Conservation (phyloP, 1,140 invertebrate genomes). For the Paraescarpia echinospica region DNA sequence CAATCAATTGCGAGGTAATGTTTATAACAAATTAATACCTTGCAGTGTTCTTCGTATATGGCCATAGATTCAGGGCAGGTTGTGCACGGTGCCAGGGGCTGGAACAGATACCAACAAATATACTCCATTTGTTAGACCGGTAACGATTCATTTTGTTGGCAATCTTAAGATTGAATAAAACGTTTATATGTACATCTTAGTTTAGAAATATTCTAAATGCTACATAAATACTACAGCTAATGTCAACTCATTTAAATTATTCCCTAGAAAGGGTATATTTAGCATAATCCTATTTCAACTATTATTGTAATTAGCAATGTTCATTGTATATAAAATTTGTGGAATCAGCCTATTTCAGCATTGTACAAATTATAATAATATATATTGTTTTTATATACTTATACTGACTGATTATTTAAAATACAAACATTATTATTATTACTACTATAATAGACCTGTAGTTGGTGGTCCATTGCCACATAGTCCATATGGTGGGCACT, state of each 20-base stretch:
- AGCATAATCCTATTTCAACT: too few species aligned
- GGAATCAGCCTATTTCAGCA: too few species aligned
- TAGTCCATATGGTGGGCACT: conserved; percentile 59
- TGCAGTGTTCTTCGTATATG: conserved; percentile 84
- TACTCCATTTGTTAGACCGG: conserved; percentile 49
- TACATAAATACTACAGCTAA: too few species aligned
- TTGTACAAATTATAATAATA: too few species aligned
- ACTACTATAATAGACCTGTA: conserved; percentile 34
- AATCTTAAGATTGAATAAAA: background rate
- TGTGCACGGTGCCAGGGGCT: conserved; percentile 78
- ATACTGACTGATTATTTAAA: background rate
- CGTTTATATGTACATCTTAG: too few species aligned
- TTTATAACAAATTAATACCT: conserved; percentile 57
- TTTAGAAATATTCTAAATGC: too few species aligned
- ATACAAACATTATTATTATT: background rate
- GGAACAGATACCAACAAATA: conserved; percentile 52
- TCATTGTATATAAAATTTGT: too few species aligned
- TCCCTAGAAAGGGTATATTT: too few species aligned
- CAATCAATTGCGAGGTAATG: conserved; percentile 25
- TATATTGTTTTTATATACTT: too few species aligned
- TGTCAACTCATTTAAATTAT: too few species aligned
- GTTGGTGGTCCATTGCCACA: conserved; percentile 70
- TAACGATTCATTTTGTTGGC: conserved; percentile 15
- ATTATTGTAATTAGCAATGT: too few species aligned
- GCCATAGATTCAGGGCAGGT: conserved; percentile 74